Conservation (phyloP, 2,113 vertebrate genomes). For the Salvelinus namaycush region DNA sequence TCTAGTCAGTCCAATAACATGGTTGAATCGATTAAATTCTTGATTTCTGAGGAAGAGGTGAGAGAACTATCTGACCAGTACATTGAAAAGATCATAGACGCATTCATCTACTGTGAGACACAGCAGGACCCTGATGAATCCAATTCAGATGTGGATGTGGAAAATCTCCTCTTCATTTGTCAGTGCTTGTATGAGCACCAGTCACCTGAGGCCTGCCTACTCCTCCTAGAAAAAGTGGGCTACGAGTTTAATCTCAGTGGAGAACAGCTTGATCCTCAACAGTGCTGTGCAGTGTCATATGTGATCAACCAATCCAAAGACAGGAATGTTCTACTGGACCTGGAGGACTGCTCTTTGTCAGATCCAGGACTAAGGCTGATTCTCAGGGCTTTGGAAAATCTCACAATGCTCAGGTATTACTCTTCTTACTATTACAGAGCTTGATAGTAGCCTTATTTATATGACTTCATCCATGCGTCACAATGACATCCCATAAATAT, state of each 20-base stretch:
- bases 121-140: too few relatives aligned
- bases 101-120: slow-evolving; percentile 10
- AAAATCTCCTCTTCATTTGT: slow-evolving; percentile 37
- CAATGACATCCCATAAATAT: too few relatives aligned
- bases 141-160: slow-evolving; percentile 11
- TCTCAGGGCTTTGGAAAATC: slow-evolving; percentile 23
- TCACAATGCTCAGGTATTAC: slow-evolving; percentile 27
- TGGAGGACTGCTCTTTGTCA: slow-evolving; percentile 21
- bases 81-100: slow-evolving; percentile 20
- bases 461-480: too few relatives aligned
- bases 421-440: too few relatives aligned
- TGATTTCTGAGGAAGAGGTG: slow-evolving; percentile 23
- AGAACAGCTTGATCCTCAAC: neutral
- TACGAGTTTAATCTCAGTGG: slow-evolving; percentile 25
- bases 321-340: slow-evolving; percentile 19
- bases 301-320: slow-evolving; percentile 24
- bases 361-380: slow-evolving; percentile 29
- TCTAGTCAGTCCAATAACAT: slow-evolving; percentile 13
- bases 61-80: slow-evolving; percentile 8
- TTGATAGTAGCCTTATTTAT: too few relatives aligned
- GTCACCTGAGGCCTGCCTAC: slow-evolving; percentile 23
- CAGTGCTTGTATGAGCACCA: slow-evolving; percentile 45
- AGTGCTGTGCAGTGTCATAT: slow-evolving; percentile 41
- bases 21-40: slow-evolving; percentile 1
- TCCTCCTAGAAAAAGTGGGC: slow-evolving; percentile 29